phyloP scores from a whole-genome alignment of 2,113 vertebrate species.

The Trachemys scripta region DNA sequence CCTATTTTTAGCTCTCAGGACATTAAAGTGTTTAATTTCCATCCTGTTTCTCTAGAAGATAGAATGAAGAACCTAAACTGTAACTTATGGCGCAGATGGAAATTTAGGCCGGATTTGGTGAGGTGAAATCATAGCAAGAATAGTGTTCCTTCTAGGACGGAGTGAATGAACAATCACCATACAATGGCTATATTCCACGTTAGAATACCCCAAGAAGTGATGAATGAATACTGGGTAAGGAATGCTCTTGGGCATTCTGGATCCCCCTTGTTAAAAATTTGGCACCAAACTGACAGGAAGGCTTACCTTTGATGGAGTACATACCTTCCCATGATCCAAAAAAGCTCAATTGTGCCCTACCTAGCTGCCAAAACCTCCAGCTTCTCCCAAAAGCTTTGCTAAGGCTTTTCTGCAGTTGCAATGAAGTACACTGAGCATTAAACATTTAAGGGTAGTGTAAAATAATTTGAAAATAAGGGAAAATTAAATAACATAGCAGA shows the following conservation, averaged over 20 bases:
- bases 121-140: background rate
- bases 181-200: background rate
- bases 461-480: background rate
- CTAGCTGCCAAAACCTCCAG: background rate
- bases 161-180: background rate
- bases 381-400: background rate
- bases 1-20: background rate
- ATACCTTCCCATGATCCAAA: background rate
- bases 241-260: background rate
- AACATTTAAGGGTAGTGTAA: background rate
- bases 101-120: background rate
- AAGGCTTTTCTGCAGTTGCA: background rate
- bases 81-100: background rate
- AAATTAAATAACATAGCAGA: background rate
- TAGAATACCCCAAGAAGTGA: accelerated
- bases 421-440: background rate
- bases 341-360: background rate
- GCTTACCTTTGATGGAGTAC: background rate
- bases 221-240: background rate
- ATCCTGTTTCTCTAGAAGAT: background rate
- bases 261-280: background rate
- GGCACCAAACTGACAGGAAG: accelerated
- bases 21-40: background rate
- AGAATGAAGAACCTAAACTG: background rate
- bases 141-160: background rate